A percentile compares a stretch with the other conserved stretches of the same genome.
phyloP scores from a whole-genome alignment of 2,888 invertebrate genomes.

The Vesta saturnalis region DNA sequence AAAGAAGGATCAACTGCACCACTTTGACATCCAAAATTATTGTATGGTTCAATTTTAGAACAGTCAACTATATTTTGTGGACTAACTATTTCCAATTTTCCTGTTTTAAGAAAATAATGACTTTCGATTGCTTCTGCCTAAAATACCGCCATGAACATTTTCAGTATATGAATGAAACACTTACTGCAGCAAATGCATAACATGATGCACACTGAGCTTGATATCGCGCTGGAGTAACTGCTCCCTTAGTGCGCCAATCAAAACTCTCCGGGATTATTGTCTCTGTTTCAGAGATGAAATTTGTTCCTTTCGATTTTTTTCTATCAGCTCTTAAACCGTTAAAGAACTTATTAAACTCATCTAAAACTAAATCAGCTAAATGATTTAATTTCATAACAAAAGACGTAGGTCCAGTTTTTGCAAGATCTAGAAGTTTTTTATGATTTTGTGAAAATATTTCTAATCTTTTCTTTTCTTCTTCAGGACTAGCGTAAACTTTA shows the following conservation, averaged over 20 bases:
- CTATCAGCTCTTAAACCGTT: conserved; percentile 28
- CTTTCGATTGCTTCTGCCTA: conserved; percentile 65
- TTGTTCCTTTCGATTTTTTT: conserved; percentile 22
- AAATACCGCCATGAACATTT: not conserved
- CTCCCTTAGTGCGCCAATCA: conserved; percentile 66
- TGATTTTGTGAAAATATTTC: conserved; percentile 59
- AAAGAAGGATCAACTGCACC: conserved; percentile 62
- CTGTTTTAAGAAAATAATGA: conserved; percentile 61
- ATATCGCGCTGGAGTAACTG: conserved; percentile 66
- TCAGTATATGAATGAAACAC: conserved; percentile 34
- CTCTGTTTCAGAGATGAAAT: not conserved
- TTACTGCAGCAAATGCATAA: conserved; percentile 72
- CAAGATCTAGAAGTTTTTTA: conserved; percentile 6
- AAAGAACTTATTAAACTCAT: conserved; percentile 38
- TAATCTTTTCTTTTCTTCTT: conserved; percentile 54
- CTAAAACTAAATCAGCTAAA: conserved; percentile 37
- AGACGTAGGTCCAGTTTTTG: not conserved
- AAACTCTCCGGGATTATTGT: conserved; percentile 59
- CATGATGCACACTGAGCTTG: conserved; percentile 71
- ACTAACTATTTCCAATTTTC: conserved; percentile 60
- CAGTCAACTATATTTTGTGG: conserved; percentile 66
- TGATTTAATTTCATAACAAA: conserved; percentile 21
- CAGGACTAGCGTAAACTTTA: conserved; percentile 53
- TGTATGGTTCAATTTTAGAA: conserved; percentile 53
- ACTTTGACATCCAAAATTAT: conserved; percentile 63